Percentiles rank a stretch among this genome's conserved stretches.
These are phyloP conservation scores for Phenganax subtilis DNA, from an alignment of 92 coral and sea anemone species.

Conservation along the genomic window DNA sequence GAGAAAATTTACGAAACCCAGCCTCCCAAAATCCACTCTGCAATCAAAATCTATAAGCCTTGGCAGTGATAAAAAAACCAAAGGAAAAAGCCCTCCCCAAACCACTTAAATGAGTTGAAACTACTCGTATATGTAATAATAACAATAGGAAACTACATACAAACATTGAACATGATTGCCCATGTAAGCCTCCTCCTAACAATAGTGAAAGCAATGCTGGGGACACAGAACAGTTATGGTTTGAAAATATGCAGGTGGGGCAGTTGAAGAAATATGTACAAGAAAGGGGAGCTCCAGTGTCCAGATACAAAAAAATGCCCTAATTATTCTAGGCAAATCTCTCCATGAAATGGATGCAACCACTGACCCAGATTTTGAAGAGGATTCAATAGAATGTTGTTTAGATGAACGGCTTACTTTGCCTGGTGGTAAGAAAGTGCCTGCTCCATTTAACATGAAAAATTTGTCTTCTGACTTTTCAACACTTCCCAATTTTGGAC, in stretches of 20 bases:
- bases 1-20: too few species aligned
- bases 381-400: slow-evolving; percentile 55
- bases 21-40: too few species aligned
- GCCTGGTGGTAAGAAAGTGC: slow-evolving; percentile 52
- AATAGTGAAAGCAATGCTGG: not conserved
- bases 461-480: slow-evolving; percentile 62
- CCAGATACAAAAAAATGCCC: slow-evolving; percentile 54
- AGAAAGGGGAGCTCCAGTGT: slow-evolving; percentile 50
- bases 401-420: slow-evolving; percentile 50
- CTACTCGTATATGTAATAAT: too few species aligned
- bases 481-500: slow-evolving; percentile 63
- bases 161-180: not conserved
- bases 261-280: slow-evolving; percentile 50
- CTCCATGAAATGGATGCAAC: slow-evolving; percentile 50
- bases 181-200: not conserved
- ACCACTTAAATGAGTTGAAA: not conserved
- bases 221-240: slow-evolving; percentile 20
- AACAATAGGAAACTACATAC: not conserved
- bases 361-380: slow-evolving; percentile 58
- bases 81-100: not conserved
- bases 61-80: not conserved
- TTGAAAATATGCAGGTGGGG: slow-evolving; percentile 50
- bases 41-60: not conserved
- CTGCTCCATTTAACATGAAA: slow-evolving; percentile 63
- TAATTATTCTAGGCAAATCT: slow-evolving; percentile 55